phyloP scores from a whole-genome alignment of 2,888 invertebrate genomes.

The Drosophila niveifrons region DNA sequence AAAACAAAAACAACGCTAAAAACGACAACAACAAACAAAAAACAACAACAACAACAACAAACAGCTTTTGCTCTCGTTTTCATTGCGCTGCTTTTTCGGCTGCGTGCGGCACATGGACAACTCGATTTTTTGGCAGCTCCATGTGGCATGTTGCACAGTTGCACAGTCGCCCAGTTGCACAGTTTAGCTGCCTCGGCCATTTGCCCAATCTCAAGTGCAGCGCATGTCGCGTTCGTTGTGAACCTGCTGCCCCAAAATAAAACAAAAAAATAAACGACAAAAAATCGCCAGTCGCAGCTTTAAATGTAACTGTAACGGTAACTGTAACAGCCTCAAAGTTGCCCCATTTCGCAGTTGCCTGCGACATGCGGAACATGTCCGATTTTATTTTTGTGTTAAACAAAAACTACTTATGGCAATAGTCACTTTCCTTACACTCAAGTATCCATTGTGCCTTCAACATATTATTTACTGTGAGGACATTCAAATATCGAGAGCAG shows the following conservation, averaged over 20 bases:
- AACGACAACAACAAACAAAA: conserved; percentile 12
- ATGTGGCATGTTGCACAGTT: conserved; percentile 39
- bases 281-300: conserved; percentile 59
- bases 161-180: conserved; percentile 14
- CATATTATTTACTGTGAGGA: not conserved
- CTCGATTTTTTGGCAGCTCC: conserved; percentile 43
- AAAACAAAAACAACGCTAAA: conserved; percentile 55
- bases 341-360: conserved; percentile 50
- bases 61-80: conserved; percentile 74
- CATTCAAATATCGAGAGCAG: too few species aligned
- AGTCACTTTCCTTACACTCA: not conserved
- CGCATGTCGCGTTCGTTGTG: conserved; percentile 65
- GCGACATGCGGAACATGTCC: conserved; percentile 6
- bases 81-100: conserved; percentile 40
- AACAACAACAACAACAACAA: conserved; percentile 33
- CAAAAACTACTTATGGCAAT: not conserved
- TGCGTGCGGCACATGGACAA: conserved; percentile 74
- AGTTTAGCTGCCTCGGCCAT: conserved; percentile 19
- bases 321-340: conserved; percentile 28
- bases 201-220: conserved; percentile 56
- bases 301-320: conserved; percentile 27
- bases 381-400: not conserved
- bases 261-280: conserved; percentile 38
- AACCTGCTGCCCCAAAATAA: conserved; percentile 67
- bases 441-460: conserved; percentile 2